phyloP scores from a whole-genome alignment of 37 sponge, comb jelly and placozoan species.

The Ephydatia muelleri region DNA sequence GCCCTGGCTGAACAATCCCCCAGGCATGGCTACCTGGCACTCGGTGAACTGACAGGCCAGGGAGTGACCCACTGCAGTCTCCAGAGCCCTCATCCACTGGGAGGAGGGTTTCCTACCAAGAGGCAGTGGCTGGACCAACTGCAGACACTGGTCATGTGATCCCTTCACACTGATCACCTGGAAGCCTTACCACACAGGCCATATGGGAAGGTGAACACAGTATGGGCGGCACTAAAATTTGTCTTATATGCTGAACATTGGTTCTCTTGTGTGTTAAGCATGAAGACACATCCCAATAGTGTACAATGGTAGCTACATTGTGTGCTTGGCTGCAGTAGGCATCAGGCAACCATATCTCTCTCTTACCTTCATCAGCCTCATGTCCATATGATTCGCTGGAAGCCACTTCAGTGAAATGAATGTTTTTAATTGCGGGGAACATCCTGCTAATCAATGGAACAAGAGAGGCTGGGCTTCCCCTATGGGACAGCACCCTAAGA shows the following conservation, averaged over 20 bases:
- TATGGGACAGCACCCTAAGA: slow-evolving; percentile 23
- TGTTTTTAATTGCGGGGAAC: slow-evolving; percentile 41
- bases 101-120: slow-evolving; percentile 28
- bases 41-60: slow-evolving; percentile 49
- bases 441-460: slow-evolving; percentile 45
- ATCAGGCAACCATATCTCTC: too few relatives aligned
- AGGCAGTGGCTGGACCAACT: slow-evolving; percentile 54
- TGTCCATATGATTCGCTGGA: not conserved
- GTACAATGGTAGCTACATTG: too few relatives aligned
- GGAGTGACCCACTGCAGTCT: slow-evolving; percentile 58
- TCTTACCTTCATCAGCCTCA: slow-evolving; percentile 1
- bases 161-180: slow-evolving; percentile 61
- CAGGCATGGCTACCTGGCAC: slow-evolving; percentile 39
- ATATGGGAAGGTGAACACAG: slow-evolving; percentile 19
- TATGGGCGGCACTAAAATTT: too few relatives aligned
- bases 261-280: too few relatives aligned
- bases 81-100: slow-evolving; percentile 66
- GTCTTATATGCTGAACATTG: too few relatives aligned
- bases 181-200: slow-evolving; percentile 44
- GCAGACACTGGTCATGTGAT: slow-evolving; percentile 33
- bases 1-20: slow-evolving; percentile 9
- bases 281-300: too few relatives aligned
- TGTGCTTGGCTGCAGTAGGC: too few relatives aligned
- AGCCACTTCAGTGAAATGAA: slow-evolving; percentile 16
- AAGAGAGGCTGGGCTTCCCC: slow-evolving; percentile 34